Evolutionary conservation across 1,140 invertebrate genomes (phyloP), one percentile per base, ranked within the genome.

Genomic region (Sminthurides bifidus): DNA sequence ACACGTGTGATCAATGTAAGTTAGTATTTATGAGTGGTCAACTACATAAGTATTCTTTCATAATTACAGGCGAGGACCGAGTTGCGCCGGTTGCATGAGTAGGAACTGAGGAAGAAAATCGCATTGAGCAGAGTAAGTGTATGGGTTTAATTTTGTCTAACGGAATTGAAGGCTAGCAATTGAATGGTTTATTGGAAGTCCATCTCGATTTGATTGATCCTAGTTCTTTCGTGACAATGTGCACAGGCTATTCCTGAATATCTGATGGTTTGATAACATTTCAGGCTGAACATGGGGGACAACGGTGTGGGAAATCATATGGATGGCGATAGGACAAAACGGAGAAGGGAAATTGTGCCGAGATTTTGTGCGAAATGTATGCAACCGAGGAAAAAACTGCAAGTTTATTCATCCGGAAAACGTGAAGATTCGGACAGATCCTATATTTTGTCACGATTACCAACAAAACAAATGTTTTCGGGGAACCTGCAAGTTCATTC

Each of bases 361-460:
- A 15, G 80, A 82, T 67, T 82, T 77, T 62, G 59, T 78, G 35
- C 69, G 79, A 6, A 81, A 81, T 62, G 73, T 77, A 17, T 91
- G 87, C 69, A 79, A 81, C 54, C 73, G 86, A 14, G 84, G 84
- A 10, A 82, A 81, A 63, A 77, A 79, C 35, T 91, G 87, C 70
- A 85, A 85, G 63, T 87, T 79, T 65, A 73, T 77, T 24, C 83
- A 86, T 66, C 77, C 77, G 3, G 69, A 71, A 52, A 63, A 65
- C 30, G 54, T 61, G 43, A 51, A 65, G 70, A 53, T 73, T 72
- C 17, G 72, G 66, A 21, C 69, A 68, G 55, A 73, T 68, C 57
- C 79, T n/a, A 73, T 78, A n/a, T 88, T 90, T 68, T 90, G 86
- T 67, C 85, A 88, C 67, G 86, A 90, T 68, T 88, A 77, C 71